phyloP scores from a whole-genome alignment of 2,113 vertebrate genomes.

The Prochilodus magdalenae region DNA sequence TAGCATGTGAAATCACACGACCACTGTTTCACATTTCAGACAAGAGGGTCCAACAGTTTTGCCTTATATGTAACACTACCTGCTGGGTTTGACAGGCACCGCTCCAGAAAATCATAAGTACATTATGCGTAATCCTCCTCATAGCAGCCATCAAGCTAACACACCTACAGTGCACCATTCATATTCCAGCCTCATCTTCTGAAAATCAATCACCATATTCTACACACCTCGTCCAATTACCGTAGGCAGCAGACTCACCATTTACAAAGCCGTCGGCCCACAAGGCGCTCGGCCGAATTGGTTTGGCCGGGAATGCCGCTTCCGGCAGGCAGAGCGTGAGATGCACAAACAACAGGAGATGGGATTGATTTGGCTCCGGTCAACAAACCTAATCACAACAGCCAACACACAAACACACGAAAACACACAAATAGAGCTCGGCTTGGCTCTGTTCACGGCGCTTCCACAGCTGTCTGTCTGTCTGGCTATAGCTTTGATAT shows the following conservation, averaged over 20 bases:
- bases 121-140: slow-evolving; percentile 1
- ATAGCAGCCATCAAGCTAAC: background rate
- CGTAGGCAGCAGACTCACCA: background rate
- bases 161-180: background rate
- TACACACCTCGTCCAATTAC: slow-evolving; percentile 9
- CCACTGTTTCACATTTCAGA: no score
- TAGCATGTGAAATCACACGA: background rate
- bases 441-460: background rate
- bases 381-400: slow-evolving; percentile 28
- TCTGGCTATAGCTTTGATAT: background rate
- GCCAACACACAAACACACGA: background rate
- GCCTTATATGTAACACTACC: background rate
- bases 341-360: slow-evolving; percentile 17
- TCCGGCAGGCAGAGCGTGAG: background rate
- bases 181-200: slow-evolving; percentile 26
- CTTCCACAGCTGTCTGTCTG: slow-evolving; percentile 39
- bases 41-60: background rate
- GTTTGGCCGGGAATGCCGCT: background rate
- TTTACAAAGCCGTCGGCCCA: slow-evolving; percentile 34
- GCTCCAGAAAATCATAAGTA: background rate
- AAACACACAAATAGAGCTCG: background rate
- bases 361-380: slow-evolving; percentile 37
- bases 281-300: background rate
- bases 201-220: slow-evolving; percentile 28
- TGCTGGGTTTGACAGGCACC: background rate